Evolutionary conservation across 2,113 vertebrate species (phyloP).

Genomic region (Leptosomus discolor): DNA sequence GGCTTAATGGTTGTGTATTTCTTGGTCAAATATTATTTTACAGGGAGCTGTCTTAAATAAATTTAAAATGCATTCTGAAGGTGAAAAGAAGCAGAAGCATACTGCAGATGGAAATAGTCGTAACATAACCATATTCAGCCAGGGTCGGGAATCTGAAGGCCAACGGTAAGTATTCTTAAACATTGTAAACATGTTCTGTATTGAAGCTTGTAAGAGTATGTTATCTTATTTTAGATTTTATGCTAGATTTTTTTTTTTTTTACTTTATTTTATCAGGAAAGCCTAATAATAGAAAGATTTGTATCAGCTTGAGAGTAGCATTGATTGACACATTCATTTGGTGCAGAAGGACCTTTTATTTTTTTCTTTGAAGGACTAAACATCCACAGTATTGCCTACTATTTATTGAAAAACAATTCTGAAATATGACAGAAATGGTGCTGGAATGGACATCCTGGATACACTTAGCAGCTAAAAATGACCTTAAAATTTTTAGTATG

Average conservation of each 20-base stretch:
- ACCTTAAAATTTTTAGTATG: neutral
- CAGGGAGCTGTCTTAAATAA: neutral
- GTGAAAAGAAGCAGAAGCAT: neutral
- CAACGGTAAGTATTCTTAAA: conserved; percentile 31
- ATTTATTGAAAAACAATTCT: neutral
- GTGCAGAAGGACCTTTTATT: neutral
- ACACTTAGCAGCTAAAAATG: neutral
- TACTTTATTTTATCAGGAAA: neutral
- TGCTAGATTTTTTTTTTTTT: neutral
- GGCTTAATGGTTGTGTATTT: neutral
- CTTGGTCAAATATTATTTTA: neutral
- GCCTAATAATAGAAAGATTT: neutral
- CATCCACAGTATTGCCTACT: neutral
- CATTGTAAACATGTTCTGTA: neutral
- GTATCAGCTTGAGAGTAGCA: neutral
- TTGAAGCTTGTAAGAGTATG: neutral
- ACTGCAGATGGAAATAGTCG: neutral
- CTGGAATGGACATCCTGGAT: neutral
- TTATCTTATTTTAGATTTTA: neutral
- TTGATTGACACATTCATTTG: neutral
- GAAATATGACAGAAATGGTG: neutral
- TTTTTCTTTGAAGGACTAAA: neutral
- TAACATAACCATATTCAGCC: neutral
- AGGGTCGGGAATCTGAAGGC: neutral
- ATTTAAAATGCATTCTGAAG: conserved; percentile 34